These are phyloP conservation scores for Onychomys torridus DNA, from an alignment of 2,797 vertebrate genomes.

Conservation along the genomic window DNA sequence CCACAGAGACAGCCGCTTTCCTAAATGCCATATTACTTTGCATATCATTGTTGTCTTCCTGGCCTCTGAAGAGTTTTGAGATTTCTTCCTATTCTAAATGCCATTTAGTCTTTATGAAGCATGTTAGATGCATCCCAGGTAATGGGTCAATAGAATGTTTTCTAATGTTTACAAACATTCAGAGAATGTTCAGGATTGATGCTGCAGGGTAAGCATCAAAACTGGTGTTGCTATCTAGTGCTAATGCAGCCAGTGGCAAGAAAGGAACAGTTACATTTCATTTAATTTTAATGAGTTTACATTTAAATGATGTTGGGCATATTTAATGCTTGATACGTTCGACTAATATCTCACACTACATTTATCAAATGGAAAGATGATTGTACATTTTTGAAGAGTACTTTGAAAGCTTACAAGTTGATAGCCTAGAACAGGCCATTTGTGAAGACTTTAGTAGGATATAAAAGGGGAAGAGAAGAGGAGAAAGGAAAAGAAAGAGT, in stretches of 20 bases:
- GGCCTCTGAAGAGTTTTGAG: background rate
- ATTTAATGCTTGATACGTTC: background rate
- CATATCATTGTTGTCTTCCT: background rate
- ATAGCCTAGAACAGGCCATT: background rate
- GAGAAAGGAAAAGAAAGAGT: background rate
- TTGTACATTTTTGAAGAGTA: background rate
- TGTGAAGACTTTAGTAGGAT: background rate
- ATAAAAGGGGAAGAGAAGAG: background rate
- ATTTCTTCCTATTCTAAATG: background rate
- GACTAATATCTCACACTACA: background rate
- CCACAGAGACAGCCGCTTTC: background rate
- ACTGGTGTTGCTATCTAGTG: background rate
- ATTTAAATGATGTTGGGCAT: background rate
- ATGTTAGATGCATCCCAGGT: background rate
- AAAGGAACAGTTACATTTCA: background rate
- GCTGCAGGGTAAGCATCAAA: background rate
- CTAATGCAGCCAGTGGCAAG: background rate
- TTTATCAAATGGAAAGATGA: background rate
- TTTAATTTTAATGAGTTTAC: conserved; percentile 37
- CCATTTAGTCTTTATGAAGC: background rate
- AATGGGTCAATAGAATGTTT: background rate
- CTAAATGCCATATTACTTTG: background rate
- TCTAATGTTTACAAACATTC: background rate
- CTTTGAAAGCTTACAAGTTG: background rate
- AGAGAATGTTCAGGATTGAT: background rate